phyloP scores from a whole-genome alignment of 2,888 invertebrate species.

The Monopis laevigella region DNA sequence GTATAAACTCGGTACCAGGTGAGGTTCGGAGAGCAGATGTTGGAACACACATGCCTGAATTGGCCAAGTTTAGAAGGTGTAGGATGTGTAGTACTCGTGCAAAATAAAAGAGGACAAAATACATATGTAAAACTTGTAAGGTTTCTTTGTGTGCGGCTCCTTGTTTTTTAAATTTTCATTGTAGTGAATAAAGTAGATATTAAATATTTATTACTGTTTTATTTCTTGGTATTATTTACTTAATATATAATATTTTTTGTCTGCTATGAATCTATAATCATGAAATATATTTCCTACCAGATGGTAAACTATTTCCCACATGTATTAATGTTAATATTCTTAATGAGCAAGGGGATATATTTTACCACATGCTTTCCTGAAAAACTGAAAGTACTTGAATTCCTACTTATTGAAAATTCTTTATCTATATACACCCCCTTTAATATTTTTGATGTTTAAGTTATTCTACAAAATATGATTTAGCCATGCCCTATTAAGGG shows the following conservation, averaged over 20 bases:
- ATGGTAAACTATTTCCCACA: no score
- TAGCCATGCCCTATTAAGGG: no score
- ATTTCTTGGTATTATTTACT: neutral
- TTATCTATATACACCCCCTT: no score
- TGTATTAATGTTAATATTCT: neutral
- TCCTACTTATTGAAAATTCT: no score
- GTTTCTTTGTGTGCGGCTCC: slow-evolving; percentile 17
- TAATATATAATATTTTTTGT: neutral
- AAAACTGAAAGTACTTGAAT: no score
- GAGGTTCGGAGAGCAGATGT: slow-evolving; percentile 9
- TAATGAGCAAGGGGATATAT: neutral
- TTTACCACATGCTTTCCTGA: neutral
- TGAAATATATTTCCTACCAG: neutral
- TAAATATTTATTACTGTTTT: neutral
- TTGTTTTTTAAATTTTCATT: no score
- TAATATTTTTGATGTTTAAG: no score
- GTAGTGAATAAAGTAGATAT: no score
- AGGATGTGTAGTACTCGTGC: slow-evolving; percentile 16
- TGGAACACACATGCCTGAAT: slow-evolving; percentile 16
- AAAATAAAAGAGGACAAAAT: slow-evolving; percentile 16
- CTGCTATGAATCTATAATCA: neutral
- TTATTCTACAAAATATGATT: no score
- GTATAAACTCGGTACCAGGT: slow-evolving; percentile 13
- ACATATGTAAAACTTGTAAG: slow-evolving; percentile 15
- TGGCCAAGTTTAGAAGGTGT: slow-evolving; percentile 16